A percentile compares a stretch with the other conserved stretches of the same genome.
phyloP scores from a whole-genome alignment of 2,888 invertebrate species.

The Agrotis puta region DNA sequence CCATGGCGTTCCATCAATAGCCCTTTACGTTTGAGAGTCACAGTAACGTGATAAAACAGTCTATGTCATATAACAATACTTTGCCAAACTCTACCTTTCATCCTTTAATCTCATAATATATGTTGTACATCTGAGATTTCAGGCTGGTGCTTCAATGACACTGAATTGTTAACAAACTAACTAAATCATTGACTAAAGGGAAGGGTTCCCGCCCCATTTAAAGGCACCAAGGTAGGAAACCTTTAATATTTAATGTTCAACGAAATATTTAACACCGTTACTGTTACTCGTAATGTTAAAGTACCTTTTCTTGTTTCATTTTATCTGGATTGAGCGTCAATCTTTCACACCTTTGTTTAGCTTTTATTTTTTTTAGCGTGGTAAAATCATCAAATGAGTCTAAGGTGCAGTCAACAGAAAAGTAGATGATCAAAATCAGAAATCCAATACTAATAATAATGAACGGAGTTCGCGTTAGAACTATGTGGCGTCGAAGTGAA shows the following conservation, averaged over 20 bases:
- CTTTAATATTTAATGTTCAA: slow-evolving; percentile 39
- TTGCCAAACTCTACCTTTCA: no score
- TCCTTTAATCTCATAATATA: no score
- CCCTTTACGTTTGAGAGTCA: no score
- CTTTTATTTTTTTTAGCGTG: neutral
- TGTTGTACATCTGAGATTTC: slow-evolving; percentile 18
- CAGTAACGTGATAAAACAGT: no score
- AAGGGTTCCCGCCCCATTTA: slow-evolving; percentile 10
- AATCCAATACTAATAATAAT: no score
- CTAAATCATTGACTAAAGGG: slow-evolving; percentile 39
- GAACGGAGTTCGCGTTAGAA: no score
- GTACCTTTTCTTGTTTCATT: slow-evolving; percentile 14
- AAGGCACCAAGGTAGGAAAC: slow-evolving; percentile 15
- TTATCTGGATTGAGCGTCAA: neutral
- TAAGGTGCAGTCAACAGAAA: no score
- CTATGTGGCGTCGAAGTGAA: no score
- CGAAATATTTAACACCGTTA: slow-evolving; percentile 28
- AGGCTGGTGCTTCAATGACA: neutral
- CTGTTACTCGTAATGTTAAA: slow-evolving; percentile 10
- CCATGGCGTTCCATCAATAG: no score
- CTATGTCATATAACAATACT: no score
- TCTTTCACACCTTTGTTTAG: neutral
- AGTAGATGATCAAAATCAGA: no score
- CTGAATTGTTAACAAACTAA: slow-evolving; percentile 37
- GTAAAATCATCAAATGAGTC: no score